These are phyloP conservation scores for Lytechinus pictus DNA, from an alignment of 35 echinoderm and acorn worm genomes.

Conservation along the genomic window DNA sequence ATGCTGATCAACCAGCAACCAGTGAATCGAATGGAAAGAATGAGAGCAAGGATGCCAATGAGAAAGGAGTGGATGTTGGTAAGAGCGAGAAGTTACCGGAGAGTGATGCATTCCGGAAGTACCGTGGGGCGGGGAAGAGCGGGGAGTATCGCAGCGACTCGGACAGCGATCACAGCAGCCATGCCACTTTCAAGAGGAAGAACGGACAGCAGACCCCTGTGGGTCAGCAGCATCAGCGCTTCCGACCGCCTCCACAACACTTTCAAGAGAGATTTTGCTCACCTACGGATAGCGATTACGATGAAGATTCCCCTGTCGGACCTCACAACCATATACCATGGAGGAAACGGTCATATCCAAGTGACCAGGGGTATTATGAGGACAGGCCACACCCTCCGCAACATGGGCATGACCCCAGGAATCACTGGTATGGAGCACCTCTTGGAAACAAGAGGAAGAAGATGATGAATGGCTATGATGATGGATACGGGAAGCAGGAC, in stretches of 20 bases:
- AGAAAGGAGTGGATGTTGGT: slow-evolving; percentile 5
- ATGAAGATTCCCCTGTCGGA: not conserved
- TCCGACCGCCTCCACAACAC: not conserved
- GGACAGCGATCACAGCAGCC: not conserved
- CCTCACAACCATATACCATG: not conserved
- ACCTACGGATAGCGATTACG: slow-evolving; percentile 26
- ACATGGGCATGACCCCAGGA: not conserved
- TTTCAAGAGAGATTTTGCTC: not conserved
- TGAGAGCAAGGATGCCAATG: not conserved
- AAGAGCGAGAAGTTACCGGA: not conserved
- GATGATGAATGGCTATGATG: slow-evolving; percentile 39
- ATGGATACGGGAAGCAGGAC: not conserved
- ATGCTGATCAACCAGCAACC: slow-evolving; percentile 23
- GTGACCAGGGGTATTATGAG: not conserved
- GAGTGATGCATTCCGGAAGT: not conserved
- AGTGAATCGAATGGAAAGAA: not conserved
- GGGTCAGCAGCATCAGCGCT: not conserved
- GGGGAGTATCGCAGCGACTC: not conserved
- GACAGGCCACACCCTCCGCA: not conserved
- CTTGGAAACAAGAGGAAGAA: slow-evolving; percentile 33
- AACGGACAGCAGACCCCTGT: not conserved
- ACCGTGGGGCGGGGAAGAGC: slow-evolving; percentile 23
- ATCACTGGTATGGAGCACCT: slow-evolving; percentile 23
- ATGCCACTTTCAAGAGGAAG: not conserved
- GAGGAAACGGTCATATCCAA: not conserved